Percentiles rank a stretch among this genome's conserved stretches.
Conservation (phyloP, 2,888 invertebrate species). For the Lumbricus terrestris region DNA sequence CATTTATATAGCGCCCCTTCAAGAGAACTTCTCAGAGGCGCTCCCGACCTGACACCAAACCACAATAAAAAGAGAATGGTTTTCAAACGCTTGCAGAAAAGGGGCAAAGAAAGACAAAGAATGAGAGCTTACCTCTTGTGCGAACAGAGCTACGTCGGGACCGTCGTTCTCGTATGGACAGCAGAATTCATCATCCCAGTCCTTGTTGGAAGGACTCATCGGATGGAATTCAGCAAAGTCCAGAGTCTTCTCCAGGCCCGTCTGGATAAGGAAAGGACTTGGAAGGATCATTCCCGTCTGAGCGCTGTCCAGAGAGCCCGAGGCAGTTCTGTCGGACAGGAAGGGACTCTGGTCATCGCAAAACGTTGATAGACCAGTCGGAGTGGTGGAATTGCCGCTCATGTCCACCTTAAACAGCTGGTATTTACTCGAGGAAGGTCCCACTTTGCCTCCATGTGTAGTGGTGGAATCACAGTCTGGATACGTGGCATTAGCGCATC, state of each 20-base stretch:
- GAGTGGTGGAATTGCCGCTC: not conserved
- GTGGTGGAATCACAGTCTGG: not conserved
- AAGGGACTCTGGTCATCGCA: not conserved
- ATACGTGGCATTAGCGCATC: not conserved
- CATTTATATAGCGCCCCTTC: too few relatives aligned
- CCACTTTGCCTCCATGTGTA: not conserved
- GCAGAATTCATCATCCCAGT: not conserved
- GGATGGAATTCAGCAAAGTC: conserved; percentile 20
- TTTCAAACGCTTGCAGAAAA: too few relatives aligned
- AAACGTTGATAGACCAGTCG: not conserved
- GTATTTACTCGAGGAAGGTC: not conserved
- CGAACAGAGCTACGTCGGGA: not conserved
- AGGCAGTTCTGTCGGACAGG: not conserved
- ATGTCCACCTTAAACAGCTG: not conserved
- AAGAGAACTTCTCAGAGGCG: too few relatives aligned
- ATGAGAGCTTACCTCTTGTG: not conserved
- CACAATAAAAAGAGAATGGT: too few relatives aligned
- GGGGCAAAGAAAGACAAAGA: too few relatives aligned
- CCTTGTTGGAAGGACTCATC: conserved; percentile 15
- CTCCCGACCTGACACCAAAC: too few relatives aligned
- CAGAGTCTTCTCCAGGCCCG: conserved; percentile 19
- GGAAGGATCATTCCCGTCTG: conserved; percentile 16
- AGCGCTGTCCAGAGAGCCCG: not conserved
- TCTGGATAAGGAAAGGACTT: conserved; percentile 25
- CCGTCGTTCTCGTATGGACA: not conserved